Base-by-base conservation (phyloP, 2,888 invertebrate genomes). In the Synanthedon tipuliformis region DNA sequence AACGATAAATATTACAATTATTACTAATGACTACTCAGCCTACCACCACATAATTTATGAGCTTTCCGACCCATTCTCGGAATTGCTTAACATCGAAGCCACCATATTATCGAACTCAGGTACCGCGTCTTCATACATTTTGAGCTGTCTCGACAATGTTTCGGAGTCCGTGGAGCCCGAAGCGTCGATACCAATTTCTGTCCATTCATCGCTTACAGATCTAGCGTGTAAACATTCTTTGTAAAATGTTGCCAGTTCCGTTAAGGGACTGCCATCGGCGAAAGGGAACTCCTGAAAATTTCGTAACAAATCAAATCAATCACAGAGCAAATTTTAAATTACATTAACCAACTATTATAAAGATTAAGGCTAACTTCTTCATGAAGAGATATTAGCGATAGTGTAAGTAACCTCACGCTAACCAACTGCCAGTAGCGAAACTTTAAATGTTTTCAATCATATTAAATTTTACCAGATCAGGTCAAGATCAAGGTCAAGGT, bases 221-320 rank as follows among this genome's bases (percentile, higher is more conserved):
- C 78, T 81, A 7, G 95, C 94, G 61, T 90, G 90, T 69, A 94
- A 90, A 78, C 94, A 95, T 68, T 95, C 94, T 40, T 92, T 89
- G 80, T 93, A 95, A 81, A 95, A 95, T 58, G 90, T 89, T 1
- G 94, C 93, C 57, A 95, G 84, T 66, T 95, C 95, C 50, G 90
- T 90, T 64, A 92, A 92, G 0, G 91, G 90, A 63, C 90, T 92
- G 55, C 91, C 89, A 57, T 90, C 92, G 50, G 94, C 94, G 71
- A 95, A 95, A 3, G 95, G 94, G 51, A 94, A 92, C 79, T 93
- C 93, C 94, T 94, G 88, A 2, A 69, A 71, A 41, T 34, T 34
- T 34, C 8, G 34, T 34, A 34, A 34, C 34, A 34, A 10, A 34
- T 34, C 34, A 34, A 34, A 34, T 34, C 34, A 8, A 34, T 34